Percentiles rank a stretch among this genome's conserved stretches.
Conservation (phyloP, 2,113 vertebrate genomes). For the Percina caprodes region DNA sequence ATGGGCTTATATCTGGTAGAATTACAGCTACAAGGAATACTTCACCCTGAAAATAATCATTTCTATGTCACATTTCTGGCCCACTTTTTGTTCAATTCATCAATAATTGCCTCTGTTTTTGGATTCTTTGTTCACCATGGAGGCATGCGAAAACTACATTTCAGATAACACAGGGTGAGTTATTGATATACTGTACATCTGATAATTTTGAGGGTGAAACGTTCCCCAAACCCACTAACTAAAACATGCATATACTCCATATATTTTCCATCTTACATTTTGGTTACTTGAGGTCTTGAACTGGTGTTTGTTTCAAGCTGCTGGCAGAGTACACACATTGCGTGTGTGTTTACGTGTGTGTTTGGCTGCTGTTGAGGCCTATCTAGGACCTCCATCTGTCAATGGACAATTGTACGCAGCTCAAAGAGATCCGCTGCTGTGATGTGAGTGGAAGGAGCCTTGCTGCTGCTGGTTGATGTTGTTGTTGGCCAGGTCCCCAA, state of each 20-base stretch:
- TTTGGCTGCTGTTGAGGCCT: slow-evolving; percentile 36
- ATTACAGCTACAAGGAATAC: not conserved
- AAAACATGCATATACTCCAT: not conserved
- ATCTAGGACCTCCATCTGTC: slow-evolving; percentile 71
- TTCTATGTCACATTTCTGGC: too few relatives aligned
- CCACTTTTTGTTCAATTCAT: too few relatives aligned
- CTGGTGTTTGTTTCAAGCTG: slow-evolving; percentile 38
- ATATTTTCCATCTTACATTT: slow-evolving; percentile 15
- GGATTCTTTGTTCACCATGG: too few relatives aligned
- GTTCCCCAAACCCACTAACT: slow-evolving; percentile 5
- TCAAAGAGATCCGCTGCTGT: slow-evolving; percentile 77
- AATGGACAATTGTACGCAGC: slow-evolving; percentile 62
- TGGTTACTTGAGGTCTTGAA: not conserved
- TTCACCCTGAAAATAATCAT: too few relatives aligned
- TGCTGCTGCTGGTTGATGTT: slow-evolving; percentile 70
- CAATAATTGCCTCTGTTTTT: too few relatives aligned
- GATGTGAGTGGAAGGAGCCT: slow-evolving; percentile 74
- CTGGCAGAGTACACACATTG: slow-evolving; percentile 8
- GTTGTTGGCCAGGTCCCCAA: slow-evolving; percentile 68
- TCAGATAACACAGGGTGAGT: too few relatives aligned
- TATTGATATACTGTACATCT: too few relatives aligned
- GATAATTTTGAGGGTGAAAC: too few relatives aligned
- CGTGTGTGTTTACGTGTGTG: slow-evolving; percentile 12
- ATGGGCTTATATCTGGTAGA: slow-evolving; percentile 2
- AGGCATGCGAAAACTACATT: too few relatives aligned